phyloP scores from a whole-genome alignment of 1,140 invertebrate species.

The Cotesia glomerata region DNA sequence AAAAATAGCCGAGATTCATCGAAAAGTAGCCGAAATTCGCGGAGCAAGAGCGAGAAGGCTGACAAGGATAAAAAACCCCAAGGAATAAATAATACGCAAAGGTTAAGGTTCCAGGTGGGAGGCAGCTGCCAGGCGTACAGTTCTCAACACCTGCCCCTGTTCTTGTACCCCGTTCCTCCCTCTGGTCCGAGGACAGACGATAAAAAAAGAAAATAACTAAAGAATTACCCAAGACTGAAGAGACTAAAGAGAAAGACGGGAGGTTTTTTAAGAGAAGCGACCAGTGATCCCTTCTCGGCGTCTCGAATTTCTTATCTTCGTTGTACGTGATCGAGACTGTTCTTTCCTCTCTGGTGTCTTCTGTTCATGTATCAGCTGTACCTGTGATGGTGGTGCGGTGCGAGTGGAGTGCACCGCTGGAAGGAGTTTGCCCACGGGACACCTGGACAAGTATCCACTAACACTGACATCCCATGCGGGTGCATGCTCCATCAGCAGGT shows the following conservation, averaged over 20 bases:
- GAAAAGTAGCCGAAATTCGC: no score
- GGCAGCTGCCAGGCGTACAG: conserved; percentile 52
- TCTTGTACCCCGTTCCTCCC: conserved; percentile 35
- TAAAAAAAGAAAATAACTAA: no score
- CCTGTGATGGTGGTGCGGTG: no score
- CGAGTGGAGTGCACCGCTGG: neutral
- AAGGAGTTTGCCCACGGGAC: neutral
- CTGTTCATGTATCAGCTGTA: no score
- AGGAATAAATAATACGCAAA: conserved; percentile 10
- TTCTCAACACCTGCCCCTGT: conserved; percentile 50
- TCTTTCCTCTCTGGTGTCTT: no score
- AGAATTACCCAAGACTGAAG: no score
- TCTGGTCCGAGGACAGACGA: conserved; percentile 18
- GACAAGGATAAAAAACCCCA: conserved; percentile 35
- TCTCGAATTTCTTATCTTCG: conserved; percentile 10
- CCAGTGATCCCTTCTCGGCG: conserved; percentile 17
- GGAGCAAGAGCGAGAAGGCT: no score
- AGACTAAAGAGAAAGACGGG: no score
- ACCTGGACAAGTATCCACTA: neutral
- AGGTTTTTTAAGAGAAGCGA: no score
- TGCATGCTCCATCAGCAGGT: conserved; percentile 53
- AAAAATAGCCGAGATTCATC: no score
- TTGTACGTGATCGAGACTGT: conserved; percentile 8
- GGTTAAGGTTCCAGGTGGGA: conserved; percentile 51
- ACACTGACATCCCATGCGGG: conserved; percentile 43